These are phyloP conservation scores for human (Homo sapiens) DNA, from an alignment of 2,113 vertebrate species.

Conservation along the genomic window DNA sequence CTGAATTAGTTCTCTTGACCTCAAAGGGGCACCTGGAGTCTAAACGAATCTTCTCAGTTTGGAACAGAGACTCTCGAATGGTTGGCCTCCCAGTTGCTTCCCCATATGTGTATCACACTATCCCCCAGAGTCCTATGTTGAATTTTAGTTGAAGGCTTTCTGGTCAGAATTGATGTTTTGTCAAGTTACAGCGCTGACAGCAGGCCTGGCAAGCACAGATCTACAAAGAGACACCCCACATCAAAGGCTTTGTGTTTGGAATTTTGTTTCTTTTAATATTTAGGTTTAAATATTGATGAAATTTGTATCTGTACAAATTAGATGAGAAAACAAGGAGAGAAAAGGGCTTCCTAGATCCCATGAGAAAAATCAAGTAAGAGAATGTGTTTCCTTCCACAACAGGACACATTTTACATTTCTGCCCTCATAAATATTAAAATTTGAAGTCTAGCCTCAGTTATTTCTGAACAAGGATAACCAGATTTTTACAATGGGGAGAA, in stretches of 20 bases:
- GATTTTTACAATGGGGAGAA: background rate
- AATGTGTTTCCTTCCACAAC: background rate
- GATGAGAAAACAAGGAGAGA: slow-evolving; percentile 54
- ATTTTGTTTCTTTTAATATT: slow-evolving; percentile 60
- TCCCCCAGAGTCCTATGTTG: background rate
- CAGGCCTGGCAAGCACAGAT: background rate
- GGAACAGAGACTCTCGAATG: background rate
- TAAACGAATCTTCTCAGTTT: background rate
- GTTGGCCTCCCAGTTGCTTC: background rate
- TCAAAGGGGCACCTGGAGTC: background rate
- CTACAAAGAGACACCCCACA: background rate
- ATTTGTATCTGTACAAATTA: slow-evolving; percentile 65
- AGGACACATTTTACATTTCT: slow-evolving; percentile 23
- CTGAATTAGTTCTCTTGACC: background rate
- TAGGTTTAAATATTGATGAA: slow-evolving; percentile 70
- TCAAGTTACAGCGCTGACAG: background rate
- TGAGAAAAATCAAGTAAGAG: slow-evolving; percentile 40
- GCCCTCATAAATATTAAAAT: slow-evolving; percentile 62
- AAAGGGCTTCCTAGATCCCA: slow-evolving; percentile 35
- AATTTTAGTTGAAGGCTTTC: background rate
- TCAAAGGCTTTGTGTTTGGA: slow-evolving; percentile 21
- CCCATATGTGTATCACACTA: background rate
- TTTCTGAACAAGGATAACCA: slow-evolving; percentile 14
- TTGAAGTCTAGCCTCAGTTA: slow-evolving; percentile 40
- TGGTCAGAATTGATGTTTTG: background rate